A percentile compares a stretch with the other conserved stretches of the same genome.
These are phyloP conservation scores for Rotaria macrura DNA, from an alignment of 2,888 invertebrate species.

Conservation along the genomic window DNA sequence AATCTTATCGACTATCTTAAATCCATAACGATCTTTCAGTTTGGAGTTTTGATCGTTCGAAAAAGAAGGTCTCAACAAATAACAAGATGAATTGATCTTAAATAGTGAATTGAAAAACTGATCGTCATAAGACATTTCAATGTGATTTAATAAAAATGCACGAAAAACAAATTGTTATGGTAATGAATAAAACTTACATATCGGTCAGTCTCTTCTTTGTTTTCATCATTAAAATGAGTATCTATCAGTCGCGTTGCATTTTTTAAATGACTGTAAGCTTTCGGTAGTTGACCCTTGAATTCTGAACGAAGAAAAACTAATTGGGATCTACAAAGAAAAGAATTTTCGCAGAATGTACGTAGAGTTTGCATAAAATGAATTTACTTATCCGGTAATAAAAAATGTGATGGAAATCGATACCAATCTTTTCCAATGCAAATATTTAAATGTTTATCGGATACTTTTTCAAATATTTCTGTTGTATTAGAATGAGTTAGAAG, in stretches of 20 bases:
- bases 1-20: too few relatives aligned
- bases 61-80: too few relatives aligned
- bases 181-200: background rate
- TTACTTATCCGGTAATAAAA: constrained; percentile 27
- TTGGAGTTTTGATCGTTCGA: too few relatives aligned
- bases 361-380: too few relatives aligned
- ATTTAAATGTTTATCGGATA: constrained; percentile 3
- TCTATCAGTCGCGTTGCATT: constrained; percentile 22
- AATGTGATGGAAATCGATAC: constrained; percentile 33
- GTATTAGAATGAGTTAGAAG: background rate
- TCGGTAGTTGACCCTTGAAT: constrained; percentile 31
- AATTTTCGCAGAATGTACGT: background rate
- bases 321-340: background rate
- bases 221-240: constrained; percentile 25
- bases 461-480: background rate
- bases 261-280: background rate
- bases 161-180: too few relatives aligned
- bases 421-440: constrained; percentile 33
- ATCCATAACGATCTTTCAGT: too few relatives aligned
- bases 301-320: background rate
- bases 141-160: too few relatives aligned
- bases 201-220: constrained; percentile 25
- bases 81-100: too few relatives aligned
- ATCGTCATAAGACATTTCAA: too few relatives aligned
- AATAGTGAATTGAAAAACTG: too few relatives aligned